Base-by-base conservation (phyloP, 2,797 vertebrate species). In the Trichosurus vulpecula region DNA sequence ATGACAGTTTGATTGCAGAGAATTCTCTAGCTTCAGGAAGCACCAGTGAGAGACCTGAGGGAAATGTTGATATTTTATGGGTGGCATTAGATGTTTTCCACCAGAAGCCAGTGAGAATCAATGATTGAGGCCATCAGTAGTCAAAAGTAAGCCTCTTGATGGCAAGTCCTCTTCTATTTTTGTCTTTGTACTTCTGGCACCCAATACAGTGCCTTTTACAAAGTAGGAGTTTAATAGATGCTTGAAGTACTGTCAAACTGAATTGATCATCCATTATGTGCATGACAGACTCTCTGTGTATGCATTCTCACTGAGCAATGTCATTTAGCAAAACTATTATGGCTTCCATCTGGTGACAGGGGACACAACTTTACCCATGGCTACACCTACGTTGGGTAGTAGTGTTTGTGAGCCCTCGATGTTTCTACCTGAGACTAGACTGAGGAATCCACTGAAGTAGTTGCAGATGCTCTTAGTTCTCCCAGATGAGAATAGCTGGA, bases 401-500 rank as follows among this genome's bases (percentile, higher is more conserved):
- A 35, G 13, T 30, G 31, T 51, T 92, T 96, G 94, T 93, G 57
- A 93, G 91, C 6, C 81, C 5, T 58, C 93, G 16, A 29, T 74
- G 35, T 96, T 91, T 58, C 94, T 96, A 95, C 47, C n/a, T 95
- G 57, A 93, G 47, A 95, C 57, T 52, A 91, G 30, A 31, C 54
- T 52, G 11, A 93, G 54, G 56, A 94, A 35, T 55, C 90, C 92
- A 22, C 54, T 66, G 93, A 94, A 95, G 93, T 92, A 51, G 53
- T 92, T 90, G 58, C 90, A 96, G 90, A 92, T 96, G 27, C 52
- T 94, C 58, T 97, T 92, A 95, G 91, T 81, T 91, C 51, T 6
- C 0, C 74, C 30, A 87, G 52, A 96, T 96, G 31, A 90, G 90
- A 92, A 90, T 96, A 94, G 58, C 91, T 97, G 93, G 92, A 97